Conservation (phyloP, 64 coral and sea anemone genomes). For the Dendronephthya gigantea region DNA sequence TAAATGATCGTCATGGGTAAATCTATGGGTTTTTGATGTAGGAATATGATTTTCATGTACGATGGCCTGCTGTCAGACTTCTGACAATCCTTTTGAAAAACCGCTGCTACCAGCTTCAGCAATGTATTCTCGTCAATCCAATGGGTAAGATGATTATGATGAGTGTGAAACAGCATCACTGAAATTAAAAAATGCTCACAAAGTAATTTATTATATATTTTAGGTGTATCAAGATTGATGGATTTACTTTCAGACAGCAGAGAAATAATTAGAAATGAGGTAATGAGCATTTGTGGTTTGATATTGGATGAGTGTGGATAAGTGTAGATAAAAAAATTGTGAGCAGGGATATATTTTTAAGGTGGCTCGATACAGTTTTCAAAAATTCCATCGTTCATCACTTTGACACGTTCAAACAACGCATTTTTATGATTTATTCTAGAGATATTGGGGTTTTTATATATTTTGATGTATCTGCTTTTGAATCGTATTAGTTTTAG, state of each 20-base stretch:
- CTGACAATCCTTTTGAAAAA: conserved; percentile 85
- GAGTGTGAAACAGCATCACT: not conserved
- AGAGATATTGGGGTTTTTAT: too few species aligned
- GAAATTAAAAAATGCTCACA: not conserved
- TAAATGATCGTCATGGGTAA: too few species aligned
- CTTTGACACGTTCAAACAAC: too few species aligned
- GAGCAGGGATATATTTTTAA: too few species aligned
- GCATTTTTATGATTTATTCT: too few species aligned
- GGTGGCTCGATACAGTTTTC: too few species aligned
- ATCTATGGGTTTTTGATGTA: not conserved
- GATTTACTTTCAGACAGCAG: conserved; percentile 86
- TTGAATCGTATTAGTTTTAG: too few species aligned
- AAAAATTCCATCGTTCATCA: too few species aligned
- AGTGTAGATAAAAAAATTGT: too few species aligned
- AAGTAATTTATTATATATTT: conserved; percentile 19
- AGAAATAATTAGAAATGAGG: conserved; percentile 99
- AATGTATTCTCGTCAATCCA: conserved; percentile 65
- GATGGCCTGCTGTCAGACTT: conserved; percentile 93
- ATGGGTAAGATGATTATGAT: conserved; percentile 46
- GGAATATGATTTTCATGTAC: conserved; percentile 98
- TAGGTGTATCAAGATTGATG: conserved; percentile 91
- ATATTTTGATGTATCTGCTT: too few species aligned
- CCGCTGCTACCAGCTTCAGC: conserved; percentile 60
- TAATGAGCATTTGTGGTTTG: conserved; percentile 6
- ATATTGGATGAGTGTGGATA: too few species aligned